Conservation (phyloP, 2,113 vertebrate genomes). For the Balaeniceps rex region DNA sequence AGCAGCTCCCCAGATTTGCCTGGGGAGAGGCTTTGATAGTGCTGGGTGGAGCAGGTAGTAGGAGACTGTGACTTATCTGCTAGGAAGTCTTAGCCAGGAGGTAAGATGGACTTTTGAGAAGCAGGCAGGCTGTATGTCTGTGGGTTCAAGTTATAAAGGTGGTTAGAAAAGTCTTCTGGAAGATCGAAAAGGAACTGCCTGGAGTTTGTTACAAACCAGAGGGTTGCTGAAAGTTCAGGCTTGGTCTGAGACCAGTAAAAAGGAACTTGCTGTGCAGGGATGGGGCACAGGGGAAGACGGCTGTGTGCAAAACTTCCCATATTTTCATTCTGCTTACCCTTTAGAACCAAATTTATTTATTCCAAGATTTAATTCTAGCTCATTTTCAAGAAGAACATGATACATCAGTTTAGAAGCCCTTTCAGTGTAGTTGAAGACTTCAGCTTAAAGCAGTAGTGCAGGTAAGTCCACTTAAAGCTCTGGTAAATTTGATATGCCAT, state of each 20-base stretch:
- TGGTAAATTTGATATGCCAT: background rate
- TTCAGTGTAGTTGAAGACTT: background rate
- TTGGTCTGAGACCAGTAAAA: background rate
- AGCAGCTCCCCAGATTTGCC: background rate
- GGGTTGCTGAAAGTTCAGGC: background rate
- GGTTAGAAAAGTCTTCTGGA: background rate
- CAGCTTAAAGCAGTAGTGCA: background rate
- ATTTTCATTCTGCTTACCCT: background rate
- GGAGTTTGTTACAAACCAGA: background rate
- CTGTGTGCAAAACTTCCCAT: background rate
- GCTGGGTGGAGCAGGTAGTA: background rate
- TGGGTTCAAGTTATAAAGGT: background rate
- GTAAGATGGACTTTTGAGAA: background rate
- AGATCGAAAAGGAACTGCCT: background rate
- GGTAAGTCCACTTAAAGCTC: background rate
- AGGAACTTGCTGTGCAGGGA: background rate
- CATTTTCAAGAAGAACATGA: background rate
- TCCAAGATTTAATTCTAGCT: background rate
- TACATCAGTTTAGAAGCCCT: background rate
- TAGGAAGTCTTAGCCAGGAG: background rate
- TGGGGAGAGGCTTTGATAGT: background rate
- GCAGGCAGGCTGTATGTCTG: background rate
- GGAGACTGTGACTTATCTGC: background rate
- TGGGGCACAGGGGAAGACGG: fast-evolving
- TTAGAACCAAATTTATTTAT: background rate